Percentiles rank a stretch among this genome's conserved stretches.
Conservation (phyloP, 2,888 invertebrate genomes). For the Dicycla oo region DNA sequence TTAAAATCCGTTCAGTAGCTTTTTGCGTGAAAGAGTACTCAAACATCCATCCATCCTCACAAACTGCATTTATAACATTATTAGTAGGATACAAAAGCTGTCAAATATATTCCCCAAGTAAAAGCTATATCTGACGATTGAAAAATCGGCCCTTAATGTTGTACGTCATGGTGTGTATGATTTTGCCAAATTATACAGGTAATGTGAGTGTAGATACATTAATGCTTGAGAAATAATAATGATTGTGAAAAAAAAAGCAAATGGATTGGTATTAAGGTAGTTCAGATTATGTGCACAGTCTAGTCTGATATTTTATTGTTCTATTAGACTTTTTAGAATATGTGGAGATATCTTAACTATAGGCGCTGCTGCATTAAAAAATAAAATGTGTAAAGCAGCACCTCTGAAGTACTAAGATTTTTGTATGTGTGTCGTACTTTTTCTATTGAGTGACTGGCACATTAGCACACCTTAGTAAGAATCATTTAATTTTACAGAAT, state of each 20-base stretch:
- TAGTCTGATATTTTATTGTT: constrained; percentile 71
- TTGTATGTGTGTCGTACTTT: constrained; percentile 25
- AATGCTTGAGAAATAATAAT: constrained; percentile 12
- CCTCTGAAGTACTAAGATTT: constrained; percentile 11
- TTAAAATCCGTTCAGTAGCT: too few relatives aligned
- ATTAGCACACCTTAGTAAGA: constrained; percentile 9
- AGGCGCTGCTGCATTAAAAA: neutral
- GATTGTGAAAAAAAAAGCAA: constrained; percentile 15
- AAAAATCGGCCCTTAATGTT: constrained; percentile 22
- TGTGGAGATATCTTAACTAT: neutral
- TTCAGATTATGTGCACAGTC: constrained; percentile 64
- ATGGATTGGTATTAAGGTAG: constrained; percentile 50
- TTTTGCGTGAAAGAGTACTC: too few relatives aligned
- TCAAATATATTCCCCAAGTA: too few relatives aligned
- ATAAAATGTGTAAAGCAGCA: neutral
- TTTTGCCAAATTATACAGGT: constrained; percentile 52
- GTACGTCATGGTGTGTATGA: constrained; percentile 29
- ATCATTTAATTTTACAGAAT: constrained; percentile 18
- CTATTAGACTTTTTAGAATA: constrained; percentile 44
- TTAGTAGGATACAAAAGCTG: too few relatives aligned
- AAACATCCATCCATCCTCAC: too few relatives aligned
- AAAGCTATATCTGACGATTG: too few relatives aligned
- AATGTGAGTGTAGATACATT: constrained; percentile 26
- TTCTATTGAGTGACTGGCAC: constrained; percentile 16
- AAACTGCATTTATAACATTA: too few relatives aligned